Evolutionary conservation across 2,888 invertebrate species (phyloP).

Genomic region (Bugulina stolonifera): DNA sequence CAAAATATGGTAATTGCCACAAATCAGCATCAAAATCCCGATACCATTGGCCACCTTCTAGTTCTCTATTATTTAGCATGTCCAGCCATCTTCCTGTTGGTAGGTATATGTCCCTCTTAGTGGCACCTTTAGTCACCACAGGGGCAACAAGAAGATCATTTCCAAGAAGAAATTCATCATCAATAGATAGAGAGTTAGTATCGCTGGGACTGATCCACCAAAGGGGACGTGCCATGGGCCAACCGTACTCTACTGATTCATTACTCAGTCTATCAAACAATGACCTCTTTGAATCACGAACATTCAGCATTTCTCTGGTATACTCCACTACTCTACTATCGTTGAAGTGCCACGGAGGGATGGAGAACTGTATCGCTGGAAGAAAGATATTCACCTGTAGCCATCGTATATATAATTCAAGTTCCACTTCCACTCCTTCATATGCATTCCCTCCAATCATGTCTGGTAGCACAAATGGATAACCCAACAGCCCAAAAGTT

Average conservation of each 20-base stretch:
- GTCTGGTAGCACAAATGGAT: constrained; percentile 83
- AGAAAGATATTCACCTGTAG: constrained; percentile 78
- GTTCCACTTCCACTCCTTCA: constrained; percentile 34
- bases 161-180: constrained; percentile 58
- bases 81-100: constrained; percentile 37
- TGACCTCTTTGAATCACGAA: constrained; percentile 37
- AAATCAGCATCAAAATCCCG: constrained; percentile 33
- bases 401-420: constrained; percentile 69
- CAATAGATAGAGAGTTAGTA: constrained; percentile 69
- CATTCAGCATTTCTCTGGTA: constrained; percentile 33
- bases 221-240: constrained; percentile 83
- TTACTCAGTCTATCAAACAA: constrained; percentile 36
- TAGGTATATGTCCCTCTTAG: constrained; percentile 41
- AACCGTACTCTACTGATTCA: constrained; percentile 41
- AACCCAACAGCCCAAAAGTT: constrained; percentile 53
- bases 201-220: constrained; percentile 84
- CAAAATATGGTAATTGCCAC: constrained; percentile 32
- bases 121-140: constrained; percentile 41
- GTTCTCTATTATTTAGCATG: constrained; percentile 28
- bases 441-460: constrained; percentile 59
- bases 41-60: constrained; percentile 35
- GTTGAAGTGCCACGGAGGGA: constrained; percentile 54
- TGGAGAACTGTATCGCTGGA: constrained; percentile 81
- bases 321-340: constrained; percentile 35
- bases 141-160: constrained; percentile 48